Evolutionary conservation across 92 coral and sea anemone species (phyloP).

Genomic region (Epizoanthus rinbou): DNA sequence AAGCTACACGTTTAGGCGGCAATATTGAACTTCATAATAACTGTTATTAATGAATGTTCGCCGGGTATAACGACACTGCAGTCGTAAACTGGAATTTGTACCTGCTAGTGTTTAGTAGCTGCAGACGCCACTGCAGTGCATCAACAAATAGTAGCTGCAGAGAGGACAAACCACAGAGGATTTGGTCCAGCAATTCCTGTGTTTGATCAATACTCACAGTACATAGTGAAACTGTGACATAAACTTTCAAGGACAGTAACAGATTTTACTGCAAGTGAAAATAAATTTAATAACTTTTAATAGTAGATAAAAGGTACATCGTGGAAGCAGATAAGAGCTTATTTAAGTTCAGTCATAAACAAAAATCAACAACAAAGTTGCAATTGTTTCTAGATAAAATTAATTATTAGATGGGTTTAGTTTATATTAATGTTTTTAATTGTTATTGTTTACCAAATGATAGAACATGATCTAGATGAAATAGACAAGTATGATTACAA

Average conservation of each 20-base stretch:
- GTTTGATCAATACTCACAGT: not conserved
- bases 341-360: no score
- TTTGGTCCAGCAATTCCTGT: no score
- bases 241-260: not conserved
- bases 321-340: no score
- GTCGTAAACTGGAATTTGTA: no score
- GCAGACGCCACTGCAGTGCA: not conserved
- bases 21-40: not conserved
- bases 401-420: slow-evolving; percentile 8
- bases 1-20: not conserved
- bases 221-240: not conserved
- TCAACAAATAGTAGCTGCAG: not conserved
- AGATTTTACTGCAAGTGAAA: slow-evolving; percentile 6
- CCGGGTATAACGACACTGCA: no score
- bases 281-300: not conserved
- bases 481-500: not conserved
- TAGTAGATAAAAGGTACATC: no score
- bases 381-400: slow-evolving; percentile 21
- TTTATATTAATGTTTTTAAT: slow-evolving; percentile 3
- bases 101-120: not conserved
- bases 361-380: slow-evolving; percentile 34
- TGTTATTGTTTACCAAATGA: slow-evolving; percentile 7
- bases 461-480: not conserved
- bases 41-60: not conserved
- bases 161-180: not conserved